Percentiles rank a stretch among this genome's conserved stretches.
These are phyloP conservation scores for Physeter macrocephalus DNA, from an alignment of 2,113 vertebrate species.

Conservation along the genomic window DNA sequence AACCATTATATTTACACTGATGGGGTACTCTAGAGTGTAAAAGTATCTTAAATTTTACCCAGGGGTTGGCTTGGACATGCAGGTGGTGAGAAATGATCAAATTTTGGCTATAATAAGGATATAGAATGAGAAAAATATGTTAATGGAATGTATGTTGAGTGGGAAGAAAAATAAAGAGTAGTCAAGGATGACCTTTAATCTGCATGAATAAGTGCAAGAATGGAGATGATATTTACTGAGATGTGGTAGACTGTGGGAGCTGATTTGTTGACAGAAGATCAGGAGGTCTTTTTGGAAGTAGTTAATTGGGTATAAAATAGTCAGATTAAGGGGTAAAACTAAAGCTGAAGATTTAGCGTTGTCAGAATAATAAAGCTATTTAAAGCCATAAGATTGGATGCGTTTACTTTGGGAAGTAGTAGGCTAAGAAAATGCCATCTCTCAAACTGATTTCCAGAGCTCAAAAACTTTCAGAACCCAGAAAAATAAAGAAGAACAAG, in stretches of 20 bases:
- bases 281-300: neutral
- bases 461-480: neutral
- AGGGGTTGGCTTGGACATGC: neutral
- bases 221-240: neutral
- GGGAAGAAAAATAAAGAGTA: neutral
- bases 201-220: neutral
- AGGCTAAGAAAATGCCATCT: neutral
- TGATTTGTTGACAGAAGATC: neutral
- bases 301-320: neutral
- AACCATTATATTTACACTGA: neutral
- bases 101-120: neutral
- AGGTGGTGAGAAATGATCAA: neutral
- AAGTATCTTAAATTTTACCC: neutral
- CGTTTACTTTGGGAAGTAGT: neutral
- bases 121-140: neutral
- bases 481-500: neutral
- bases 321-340: neutral
- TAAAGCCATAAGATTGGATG: neutral
- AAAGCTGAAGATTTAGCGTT: neutral
- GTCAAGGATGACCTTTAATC: neutral
- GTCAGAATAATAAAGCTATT: neutral
- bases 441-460: neutral
- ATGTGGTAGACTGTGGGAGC: neutral
- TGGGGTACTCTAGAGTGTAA: neutral
- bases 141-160: neutral